phyloP scores from a whole-genome alignment of 2,113 vertebrate species.

The Alligator mississippiensis region DNA sequence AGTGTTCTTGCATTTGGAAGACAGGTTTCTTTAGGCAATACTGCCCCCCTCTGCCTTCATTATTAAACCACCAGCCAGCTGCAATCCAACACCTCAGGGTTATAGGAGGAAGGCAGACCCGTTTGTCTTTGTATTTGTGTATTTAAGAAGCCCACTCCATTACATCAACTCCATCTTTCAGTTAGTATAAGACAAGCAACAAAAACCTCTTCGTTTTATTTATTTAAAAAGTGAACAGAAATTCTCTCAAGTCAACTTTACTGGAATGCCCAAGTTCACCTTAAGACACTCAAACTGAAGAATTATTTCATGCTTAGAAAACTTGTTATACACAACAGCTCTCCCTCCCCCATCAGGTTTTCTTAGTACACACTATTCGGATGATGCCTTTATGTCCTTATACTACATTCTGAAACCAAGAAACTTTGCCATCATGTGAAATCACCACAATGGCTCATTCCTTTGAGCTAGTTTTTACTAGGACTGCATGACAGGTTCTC shows the following conservation, averaged over 20 bases:
- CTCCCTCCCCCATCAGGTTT: background rate
- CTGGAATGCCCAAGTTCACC: background rate
- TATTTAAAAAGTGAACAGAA: background rate
- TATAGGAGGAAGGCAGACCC: background rate
- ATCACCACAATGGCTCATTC: background rate
- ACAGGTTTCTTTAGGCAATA: slow-evolving; percentile 23
- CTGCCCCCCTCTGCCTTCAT: slow-evolving; percentile 56
- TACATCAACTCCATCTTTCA: background rate
- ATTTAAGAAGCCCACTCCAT: background rate
- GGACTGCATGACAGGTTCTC: background rate
- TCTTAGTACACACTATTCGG: background rate
- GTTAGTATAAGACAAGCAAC: background rate
- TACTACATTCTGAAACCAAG: background rate
- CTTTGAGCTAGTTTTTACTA: background rate
- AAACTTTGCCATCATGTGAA: background rate
- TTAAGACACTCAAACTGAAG: too few relatives aligned
- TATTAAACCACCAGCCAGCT: background rate
- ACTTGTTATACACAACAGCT: background rate
- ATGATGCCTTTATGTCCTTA: background rate
- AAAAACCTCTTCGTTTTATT: background rate
- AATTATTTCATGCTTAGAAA: background rate
- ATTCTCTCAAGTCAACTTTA: background rate
- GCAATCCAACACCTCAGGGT: rapidly evolving
- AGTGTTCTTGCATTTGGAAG: rapidly evolving
- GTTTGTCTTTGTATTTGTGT: too few relatives aligned